Evolutionary conservation across 64 coral and sea anemone species (phyloP), one percentile per base, ranked within the genome.

Genomic region (Montipora efflorescens): DNA sequence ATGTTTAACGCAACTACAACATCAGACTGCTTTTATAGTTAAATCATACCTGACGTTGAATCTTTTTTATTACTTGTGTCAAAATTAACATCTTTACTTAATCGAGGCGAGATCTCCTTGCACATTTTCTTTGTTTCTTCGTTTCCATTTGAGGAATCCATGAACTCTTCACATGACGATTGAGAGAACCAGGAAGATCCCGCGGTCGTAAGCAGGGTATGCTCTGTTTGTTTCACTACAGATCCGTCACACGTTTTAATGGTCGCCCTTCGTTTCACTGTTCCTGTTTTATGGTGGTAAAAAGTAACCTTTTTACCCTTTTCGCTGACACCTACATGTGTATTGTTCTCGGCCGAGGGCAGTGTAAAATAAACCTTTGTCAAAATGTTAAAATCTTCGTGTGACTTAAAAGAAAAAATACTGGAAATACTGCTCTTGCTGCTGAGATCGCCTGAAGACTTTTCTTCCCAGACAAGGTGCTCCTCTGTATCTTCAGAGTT

Each of bases 171-270:
- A 3, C 82, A 72, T 5, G 82, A 67, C 12, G 47, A 48, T 15
- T 86, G 46, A 48, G 66, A 21, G 43, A 86, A 50, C 82, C 82
- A 86, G 15, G 82, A 85, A 19, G 82, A 86, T 22, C 82, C 66
- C 9, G 64, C 82, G 4, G 44, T 48, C 22, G 66, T 70, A 18
- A 86, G 2, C 66, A 86, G 11, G 25, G 66, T 70, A 21, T 86
- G 64, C 66, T 86, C 82, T 14, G 82, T 86, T 5, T 68, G 45
- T 7, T 84, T 84, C 16, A 67, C 59, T 15, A 59, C 81, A 48
- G 58, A 9, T 12, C 16, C 43, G 47, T 18, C 46, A 64, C 47
- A 12, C 7, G 70, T 47, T 50, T 46, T 72, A 4, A 18, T 21
- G 18, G 16, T 20, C 66, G 19, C 19, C 71, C 43, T 70, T 48